phyloP scores from a whole-genome alignment of 1,140 invertebrate species.

The Dendrolimus punctatus region DNA sequence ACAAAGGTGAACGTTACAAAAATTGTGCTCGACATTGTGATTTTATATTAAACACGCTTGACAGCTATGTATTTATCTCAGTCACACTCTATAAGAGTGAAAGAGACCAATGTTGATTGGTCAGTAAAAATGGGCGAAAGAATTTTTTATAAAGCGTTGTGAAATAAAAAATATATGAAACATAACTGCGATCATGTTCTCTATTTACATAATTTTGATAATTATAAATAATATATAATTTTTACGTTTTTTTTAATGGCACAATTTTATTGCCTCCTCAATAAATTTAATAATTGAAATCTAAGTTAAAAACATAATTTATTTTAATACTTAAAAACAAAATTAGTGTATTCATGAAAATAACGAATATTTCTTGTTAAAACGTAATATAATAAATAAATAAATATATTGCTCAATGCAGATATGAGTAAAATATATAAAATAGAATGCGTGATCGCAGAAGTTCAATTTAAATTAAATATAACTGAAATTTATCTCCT shows the following conservation, averaged over 20 bases:
- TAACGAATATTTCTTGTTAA: not conserved
- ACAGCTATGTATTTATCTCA: conserved; percentile 9
- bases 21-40: conserved; percentile 34
- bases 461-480: conserved; percentile 32
- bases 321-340: not conserved
- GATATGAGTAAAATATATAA: conserved; percentile 13
- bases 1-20: conserved; percentile 15
- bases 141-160: conserved; percentile 60
- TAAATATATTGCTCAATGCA: conserved; percentile 42
- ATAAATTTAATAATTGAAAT: conserved; percentile 6
- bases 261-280: conserved; percentile 1
- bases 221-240: not conserved
- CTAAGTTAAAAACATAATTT: not conserved
- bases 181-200: conserved; percentile 42
- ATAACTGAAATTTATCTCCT: conserved; percentile 51
- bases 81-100: conserved; percentile 19
- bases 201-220: conserved; percentile 11
- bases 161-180: conserved; percentile 41
- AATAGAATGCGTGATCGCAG: conserved; percentile 39
- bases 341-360: not conserved
- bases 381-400: conserved; percentile 13
- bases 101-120: conserved; percentile 11
- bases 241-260: not conserved
- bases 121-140: conserved; percentile 23
- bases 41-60: conserved; percentile 21